phyloP scores from a whole-genome alignment of 2,888 invertebrate species.

The Platypus cylindrus region DNA sequence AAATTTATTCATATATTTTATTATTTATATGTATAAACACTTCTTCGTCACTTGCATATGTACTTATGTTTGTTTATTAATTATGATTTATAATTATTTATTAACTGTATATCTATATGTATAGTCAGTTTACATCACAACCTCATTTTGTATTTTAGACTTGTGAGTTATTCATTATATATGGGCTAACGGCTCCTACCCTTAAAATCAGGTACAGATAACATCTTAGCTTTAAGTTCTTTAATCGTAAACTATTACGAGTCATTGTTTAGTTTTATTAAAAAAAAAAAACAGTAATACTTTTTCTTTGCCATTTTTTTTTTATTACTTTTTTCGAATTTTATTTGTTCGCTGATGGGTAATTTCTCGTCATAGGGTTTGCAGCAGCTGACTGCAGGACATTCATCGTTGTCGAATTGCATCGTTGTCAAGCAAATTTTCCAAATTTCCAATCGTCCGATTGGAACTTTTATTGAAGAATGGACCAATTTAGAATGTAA shows the following conservation, averaged over 20 bases:
- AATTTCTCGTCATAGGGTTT: conserved; percentile 37
- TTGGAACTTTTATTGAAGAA: conserved; percentile 30
- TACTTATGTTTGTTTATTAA: no score
- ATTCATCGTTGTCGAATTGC: conserved; percentile 31
- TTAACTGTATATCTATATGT: no score
- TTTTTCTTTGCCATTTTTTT: conserved; percentile 7
- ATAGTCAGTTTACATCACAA: conserved; percentile 35
- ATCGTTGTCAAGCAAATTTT: conserved; percentile 19
- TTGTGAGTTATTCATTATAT: conserved; percentile 33
- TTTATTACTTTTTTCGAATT: conserved; percentile 12
- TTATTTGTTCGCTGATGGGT: conserved; percentile 31
- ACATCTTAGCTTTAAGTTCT: conserved; percentile 25
- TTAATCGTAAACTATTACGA: conserved; percentile 16
- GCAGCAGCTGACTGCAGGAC: conserved; percentile 25
- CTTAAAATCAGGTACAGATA: conserved; percentile 36
- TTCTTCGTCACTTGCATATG: conserved; percentile 21
- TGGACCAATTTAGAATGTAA: no score
- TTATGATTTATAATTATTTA: no score
- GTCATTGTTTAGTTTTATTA: conserved; percentile 16
- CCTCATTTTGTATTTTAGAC: conserved; percentile 39
- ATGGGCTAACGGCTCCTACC: conserved; percentile 37
- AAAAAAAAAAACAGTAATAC: conserved; percentile 10
- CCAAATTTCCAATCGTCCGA: conserved; percentile 28
- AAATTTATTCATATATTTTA: no score
- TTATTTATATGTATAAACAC: no score